These are phyloP conservation scores for Acromyrmex echinatior DNA, from an alignment of 1,140 invertebrate genomes.

Conservation along the genomic window DNA sequence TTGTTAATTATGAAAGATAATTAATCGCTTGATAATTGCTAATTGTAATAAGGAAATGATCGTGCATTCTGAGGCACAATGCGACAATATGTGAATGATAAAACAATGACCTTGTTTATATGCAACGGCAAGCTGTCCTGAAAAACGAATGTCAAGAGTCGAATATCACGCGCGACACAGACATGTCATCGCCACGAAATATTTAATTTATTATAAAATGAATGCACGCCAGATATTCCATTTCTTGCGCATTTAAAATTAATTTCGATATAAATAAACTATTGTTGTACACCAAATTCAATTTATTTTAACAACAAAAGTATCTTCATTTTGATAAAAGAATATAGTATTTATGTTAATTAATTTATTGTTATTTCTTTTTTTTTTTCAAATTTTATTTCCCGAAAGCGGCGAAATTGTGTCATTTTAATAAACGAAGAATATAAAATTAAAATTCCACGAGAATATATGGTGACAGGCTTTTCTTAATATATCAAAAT, in stretches of 20 bases:
- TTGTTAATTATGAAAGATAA: slow-evolving; percentile 13
- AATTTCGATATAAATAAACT: slow-evolving; percentile 11
- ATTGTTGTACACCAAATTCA: not conserved
- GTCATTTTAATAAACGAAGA: slow-evolving; percentile 18
- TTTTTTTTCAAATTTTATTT: not conserved
- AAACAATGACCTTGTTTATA: not conserved
- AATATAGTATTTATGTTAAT: not conserved
- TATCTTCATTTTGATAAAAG: slow-evolving; percentile 7
- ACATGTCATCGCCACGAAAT: not conserved
- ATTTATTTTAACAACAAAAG: slow-evolving; percentile 15
- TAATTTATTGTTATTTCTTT: not conserved
- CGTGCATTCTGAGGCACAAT: not conserved
- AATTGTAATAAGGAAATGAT: slow-evolving; percentile 24
- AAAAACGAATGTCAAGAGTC: not conserved
- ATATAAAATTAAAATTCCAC: not conserved
- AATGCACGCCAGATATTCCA: not conserved
- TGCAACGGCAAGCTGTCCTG: not conserved
- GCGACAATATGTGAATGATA: not conserved
- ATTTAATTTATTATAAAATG: slow-evolving; percentile 17
- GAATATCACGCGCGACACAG: not conserved
- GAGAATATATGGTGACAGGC: not conserved
- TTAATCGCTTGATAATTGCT: not conserved
- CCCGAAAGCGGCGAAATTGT: not conserved
- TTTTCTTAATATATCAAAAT: slow-evolving; percentile 17
- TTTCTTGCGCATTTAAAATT: not conserved